A percentile compares a stretch with the other conserved stretches of the same genome.
Conservation (phyloP, 1,140 invertebrate species). For the Drosophila varians region DNA sequence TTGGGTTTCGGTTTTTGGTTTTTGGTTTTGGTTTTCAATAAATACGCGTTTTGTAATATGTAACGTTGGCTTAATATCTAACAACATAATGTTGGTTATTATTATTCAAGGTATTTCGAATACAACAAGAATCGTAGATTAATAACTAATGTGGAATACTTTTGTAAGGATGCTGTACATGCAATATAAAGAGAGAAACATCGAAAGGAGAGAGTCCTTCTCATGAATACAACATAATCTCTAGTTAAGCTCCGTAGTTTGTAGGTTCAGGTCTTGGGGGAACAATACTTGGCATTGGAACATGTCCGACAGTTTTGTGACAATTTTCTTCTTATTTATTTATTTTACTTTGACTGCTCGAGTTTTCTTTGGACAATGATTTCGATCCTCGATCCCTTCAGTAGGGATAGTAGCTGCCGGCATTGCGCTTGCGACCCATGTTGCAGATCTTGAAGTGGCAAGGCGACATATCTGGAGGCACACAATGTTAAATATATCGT, state of each 20-base stretch:
- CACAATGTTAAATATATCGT: not conserved
- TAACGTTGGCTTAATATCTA: constrained; percentile 56
- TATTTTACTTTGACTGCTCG: constrained; percentile 37
- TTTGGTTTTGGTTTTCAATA: constrained; percentile 37
- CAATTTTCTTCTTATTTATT: constrained; percentile 12
- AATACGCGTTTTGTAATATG: constrained; percentile 29
- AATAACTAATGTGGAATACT: constrained; percentile 61
- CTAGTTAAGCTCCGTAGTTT: constrained; percentile 31
- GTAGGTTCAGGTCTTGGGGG: constrained; percentile 3
- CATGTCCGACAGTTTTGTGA: constrained; percentile 20
- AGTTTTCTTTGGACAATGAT: constrained; percentile 1
- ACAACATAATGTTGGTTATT: constrained; percentile 46
- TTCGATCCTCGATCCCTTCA: constrained; percentile 1
- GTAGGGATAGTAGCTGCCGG: constrained; percentile 47
- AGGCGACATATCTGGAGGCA: constrained; percentile 68
- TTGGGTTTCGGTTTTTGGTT: constrained; percentile 21
- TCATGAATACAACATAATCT: constrained; percentile 38
- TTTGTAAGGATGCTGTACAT: constrained; percentile 26
- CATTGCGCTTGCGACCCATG: constrained; percentile 77
- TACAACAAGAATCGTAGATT: constrained; percentile 54
- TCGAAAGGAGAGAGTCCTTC: not conserved
- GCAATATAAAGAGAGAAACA: constrained; percentile 1
- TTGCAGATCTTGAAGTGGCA: constrained; percentile 82
- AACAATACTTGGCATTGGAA: constrained; percentile 56
- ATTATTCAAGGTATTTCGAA: constrained; percentile 40